phyloP scores from a whole-genome alignment of 1,140 invertebrate genomes.

The Dicyema japonicum region DNA sequence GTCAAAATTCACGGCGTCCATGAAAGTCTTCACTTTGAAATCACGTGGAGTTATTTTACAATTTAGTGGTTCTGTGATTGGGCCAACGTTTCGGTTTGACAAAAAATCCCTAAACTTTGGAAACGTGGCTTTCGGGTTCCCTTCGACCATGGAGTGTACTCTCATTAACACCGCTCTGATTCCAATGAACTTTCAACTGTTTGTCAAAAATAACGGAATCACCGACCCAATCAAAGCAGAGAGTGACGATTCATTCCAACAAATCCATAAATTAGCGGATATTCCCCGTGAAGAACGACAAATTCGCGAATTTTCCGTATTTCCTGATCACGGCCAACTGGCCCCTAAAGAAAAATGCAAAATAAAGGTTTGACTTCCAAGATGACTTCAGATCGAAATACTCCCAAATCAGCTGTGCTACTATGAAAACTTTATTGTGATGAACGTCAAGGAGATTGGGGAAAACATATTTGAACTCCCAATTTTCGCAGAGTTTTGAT shows the following conservation, averaged over 20 bases:
- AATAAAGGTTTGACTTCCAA: too few relatives aligned
- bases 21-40: constrained; percentile 14
- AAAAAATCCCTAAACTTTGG: constrained; percentile 15
- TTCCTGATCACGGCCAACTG: background rate
- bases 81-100: constrained; percentile 20
- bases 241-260: background rate
- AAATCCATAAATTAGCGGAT: background rate
- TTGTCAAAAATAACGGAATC: constrained; percentile 13
- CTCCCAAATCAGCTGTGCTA: too few relatives aligned
- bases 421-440: too few relatives aligned
- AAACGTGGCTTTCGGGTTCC: constrained; percentile 15
- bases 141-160: constrained; percentile 9
- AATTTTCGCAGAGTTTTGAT: background rate
- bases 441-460: too few relatives aligned
- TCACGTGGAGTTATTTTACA: constrained; percentile 9
- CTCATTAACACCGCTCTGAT: constrained; percentile 17
- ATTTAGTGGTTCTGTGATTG: constrained; percentile 16
- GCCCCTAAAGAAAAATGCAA: background rate
- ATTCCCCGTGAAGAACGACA: background rate
- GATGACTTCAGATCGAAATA: too few relatives aligned
- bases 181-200: constrained; percentile 15
- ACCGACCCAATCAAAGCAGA: constrained; percentile 6
- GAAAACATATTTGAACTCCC: too few relatives aligned
- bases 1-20: constrained; percentile 15
- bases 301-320: background rate